Percentiles rank a stretch among this genome's conserved stretches.
Evolutionary conservation across 2,888 invertebrate genomes (phyloP).

Genomic region (Nomada ruficornis): DNA sequence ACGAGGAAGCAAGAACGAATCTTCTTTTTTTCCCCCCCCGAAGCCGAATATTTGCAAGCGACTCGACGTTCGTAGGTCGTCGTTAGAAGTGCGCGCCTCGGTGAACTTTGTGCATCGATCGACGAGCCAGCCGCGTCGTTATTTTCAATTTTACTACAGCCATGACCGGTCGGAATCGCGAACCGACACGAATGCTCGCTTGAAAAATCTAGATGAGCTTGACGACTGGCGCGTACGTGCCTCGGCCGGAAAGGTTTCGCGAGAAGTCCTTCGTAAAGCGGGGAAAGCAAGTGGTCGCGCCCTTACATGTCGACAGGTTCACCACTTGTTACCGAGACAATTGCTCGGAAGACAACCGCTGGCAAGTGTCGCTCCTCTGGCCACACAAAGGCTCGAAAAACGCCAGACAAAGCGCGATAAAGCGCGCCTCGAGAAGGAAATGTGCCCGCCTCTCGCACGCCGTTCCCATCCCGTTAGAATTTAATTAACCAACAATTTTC

Average conservation of each 20-base stretch:
- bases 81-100: too few relatives aligned
- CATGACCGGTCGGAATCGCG: background rate
- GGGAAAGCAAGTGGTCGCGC: constrained; percentile 8
- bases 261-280: constrained; percentile 17
- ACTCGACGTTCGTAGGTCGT: too few relatives aligned
- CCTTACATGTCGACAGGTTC: constrained; percentile 44
- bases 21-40: background rate
- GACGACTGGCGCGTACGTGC: too few relatives aligned
- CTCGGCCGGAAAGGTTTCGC: background rate
- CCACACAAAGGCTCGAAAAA: constrained; percentile 57
- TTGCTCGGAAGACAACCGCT: constrained; percentile 63
- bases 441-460: constrained; percentile 21
- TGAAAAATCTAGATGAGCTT: too few relatives aligned
- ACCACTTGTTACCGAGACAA: constrained; percentile 61
- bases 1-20: constrained; percentile 32
- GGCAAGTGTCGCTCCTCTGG: constrained; percentile 67
- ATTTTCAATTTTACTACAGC: too few relatives aligned
- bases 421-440: constrained; percentile 44
- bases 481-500: constrained; percentile 27
- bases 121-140: too few relatives aligned
- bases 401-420: constrained; percentile 43
- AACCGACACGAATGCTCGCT: background rate
- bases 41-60: constrained; percentile 33
- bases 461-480: constrained; percentile 3
- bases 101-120: too few relatives aligned